These are phyloP conservation scores for Pimpla rufipes DNA, from an alignment of 2,888 invertebrate species.

Conservation along the genomic window DNA sequence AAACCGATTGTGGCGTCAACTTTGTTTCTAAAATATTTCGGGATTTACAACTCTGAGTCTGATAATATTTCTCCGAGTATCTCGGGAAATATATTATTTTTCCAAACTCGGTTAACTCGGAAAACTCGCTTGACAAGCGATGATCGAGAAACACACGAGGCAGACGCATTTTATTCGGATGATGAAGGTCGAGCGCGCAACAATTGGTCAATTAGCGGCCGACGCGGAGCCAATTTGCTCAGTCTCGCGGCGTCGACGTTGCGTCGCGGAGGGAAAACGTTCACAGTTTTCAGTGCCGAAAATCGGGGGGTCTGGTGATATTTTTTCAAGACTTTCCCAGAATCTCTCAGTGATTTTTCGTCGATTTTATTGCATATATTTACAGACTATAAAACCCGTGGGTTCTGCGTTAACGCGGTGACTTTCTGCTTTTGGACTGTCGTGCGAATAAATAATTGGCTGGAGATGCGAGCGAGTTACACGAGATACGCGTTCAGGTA, in stretches of 20 bases:
- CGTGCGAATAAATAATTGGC: constrained; percentile 47
- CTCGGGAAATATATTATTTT: too few species aligned
- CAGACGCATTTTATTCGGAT: neutral
- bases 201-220: constrained; percentile 30
- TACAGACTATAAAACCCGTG: constrained; percentile 20
- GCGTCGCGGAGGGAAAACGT: neutral
- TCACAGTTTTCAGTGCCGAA: neutral
- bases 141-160: neutral
- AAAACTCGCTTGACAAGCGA: too few species aligned
- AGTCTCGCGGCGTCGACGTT: constrained; percentile 3
- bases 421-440: neutral
- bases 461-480: constrained; percentile 10
- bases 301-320: neutral
- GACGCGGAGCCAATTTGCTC: neutral
- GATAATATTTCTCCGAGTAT: too few species aligned
- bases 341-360: constrained; percentile 14
- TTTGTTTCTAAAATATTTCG: too few species aligned
- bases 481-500: neutral
- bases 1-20: too few species aligned
- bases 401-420: neutral
- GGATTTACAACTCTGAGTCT: too few species aligned
- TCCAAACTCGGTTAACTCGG: too few species aligned
- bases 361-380: constrained; percentile 43
- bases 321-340: neutral
- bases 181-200: neutral